A percentile compares a stretch with the other conserved stretches of the same genome.
phyloP scores from a whole-genome alignment of 1,140 invertebrate species.

The Lethrus apterus region DNA sequence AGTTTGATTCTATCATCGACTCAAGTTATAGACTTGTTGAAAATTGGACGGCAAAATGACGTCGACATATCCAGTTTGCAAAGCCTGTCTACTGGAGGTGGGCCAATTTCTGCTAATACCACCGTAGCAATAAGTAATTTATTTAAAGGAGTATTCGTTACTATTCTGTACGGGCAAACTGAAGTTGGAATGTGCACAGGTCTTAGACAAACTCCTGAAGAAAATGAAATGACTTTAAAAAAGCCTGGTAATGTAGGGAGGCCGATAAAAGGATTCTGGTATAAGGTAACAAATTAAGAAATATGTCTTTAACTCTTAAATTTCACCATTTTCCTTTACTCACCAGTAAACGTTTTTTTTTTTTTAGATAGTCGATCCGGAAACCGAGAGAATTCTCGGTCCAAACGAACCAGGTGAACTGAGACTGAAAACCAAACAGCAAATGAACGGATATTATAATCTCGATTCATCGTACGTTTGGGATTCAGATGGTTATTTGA shows the following conservation, averaged over 20 bases:
- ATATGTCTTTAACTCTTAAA: too few species aligned
- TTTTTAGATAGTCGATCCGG: constrained; percentile 49
- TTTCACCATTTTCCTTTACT: too few species aligned
- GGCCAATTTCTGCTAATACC: constrained; percentile 30
- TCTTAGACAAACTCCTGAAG: constrained; percentile 15
- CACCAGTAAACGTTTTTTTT: too few species aligned
- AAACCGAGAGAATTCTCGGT: constrained; percentile 53
- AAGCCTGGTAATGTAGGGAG: constrained; percentile 37
- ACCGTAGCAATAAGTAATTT: constrained; percentile 32
- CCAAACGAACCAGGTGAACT: constrained; percentile 58
- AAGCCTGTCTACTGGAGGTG: constrained; percentile 37
- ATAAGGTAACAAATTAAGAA: constrained; percentile 36
- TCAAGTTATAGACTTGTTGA: constrained; percentile 34
- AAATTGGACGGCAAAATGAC: constrained; percentile 31
- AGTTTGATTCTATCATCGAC: constrained; percentile 35
- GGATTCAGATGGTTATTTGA: constrained; percentile 59
- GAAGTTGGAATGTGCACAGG: constrained; percentile 32
- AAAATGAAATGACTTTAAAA: constrained; percentile 20
- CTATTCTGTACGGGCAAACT: constrained; percentile 43
- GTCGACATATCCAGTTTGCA: constrained; percentile 39
- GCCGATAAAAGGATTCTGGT: constrained; percentile 34
- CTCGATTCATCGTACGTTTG: constrained; percentile 29
- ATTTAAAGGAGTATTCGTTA: constrained; percentile 35
- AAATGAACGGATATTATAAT: constrained; percentile 35
- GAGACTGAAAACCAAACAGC: constrained; percentile 53